Percentiles rank a stretch among this genome's conserved stretches.
Evolutionary conservation across 2,888 invertebrate genomes (phyloP).

Genomic region (Hymenopus coronatus): DNA sequence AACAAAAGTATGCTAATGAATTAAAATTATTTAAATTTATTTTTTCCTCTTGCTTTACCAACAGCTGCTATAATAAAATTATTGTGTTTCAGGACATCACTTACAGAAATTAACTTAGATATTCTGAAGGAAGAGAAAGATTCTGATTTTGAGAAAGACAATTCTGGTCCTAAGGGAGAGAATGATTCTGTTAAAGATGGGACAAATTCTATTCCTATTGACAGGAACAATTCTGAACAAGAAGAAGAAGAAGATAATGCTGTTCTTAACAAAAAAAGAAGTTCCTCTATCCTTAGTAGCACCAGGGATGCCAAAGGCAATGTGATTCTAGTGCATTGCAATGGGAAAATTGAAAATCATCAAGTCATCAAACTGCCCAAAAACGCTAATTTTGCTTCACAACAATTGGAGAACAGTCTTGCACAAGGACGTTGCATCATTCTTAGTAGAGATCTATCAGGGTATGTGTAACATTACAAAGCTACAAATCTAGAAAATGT

Average conservation of each 20-base stretch:
- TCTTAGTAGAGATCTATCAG: not conserved
- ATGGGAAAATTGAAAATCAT: not conserved
- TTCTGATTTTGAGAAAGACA: too few species aligned
- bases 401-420: not conserved
- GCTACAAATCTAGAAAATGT: not conserved
- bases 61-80: not conserved
- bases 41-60: not conserved
- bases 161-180: too few species aligned
- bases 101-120: not conserved
- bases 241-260: too few species aligned
- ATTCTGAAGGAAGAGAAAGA: not conserved
- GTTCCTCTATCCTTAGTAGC: not conserved
- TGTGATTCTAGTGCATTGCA: not conserved
- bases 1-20: too few species aligned
- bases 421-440: not conserved
- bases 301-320: not conserved
- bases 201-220: too few species aligned
- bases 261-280: too few species aligned
- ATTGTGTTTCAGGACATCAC: not conserved
- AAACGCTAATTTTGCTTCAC: not conserved
- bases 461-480: not conserved
- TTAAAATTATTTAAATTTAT: too few species aligned
- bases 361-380: not conserved
- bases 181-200: too few species aligned
- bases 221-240: too few species aligned